These are phyloP conservation scores for Ormia ochracea DNA, from an alignment of 2,888 invertebrate genomes.

Conservation along the genomic window DNA sequence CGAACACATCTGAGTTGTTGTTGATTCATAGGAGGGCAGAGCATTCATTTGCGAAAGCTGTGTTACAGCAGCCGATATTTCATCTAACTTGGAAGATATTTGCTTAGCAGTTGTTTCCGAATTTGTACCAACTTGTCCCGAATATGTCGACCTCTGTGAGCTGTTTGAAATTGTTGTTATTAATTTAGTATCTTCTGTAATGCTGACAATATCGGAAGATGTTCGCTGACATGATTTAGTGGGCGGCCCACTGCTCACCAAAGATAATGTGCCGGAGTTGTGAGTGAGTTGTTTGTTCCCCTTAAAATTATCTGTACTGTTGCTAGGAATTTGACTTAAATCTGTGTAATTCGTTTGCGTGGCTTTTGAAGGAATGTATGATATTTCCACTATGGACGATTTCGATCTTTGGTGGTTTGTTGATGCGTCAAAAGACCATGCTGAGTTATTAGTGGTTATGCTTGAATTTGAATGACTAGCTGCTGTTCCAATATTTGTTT, in stretches of 20 bases:
- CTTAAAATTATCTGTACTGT: neutral
- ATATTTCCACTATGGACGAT: slow-evolving; percentile 55
- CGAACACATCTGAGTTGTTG: neutral
- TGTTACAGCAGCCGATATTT: slow-evolving; percentile 57
- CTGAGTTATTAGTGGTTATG: slow-evolving; percentile 30
- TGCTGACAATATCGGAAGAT: slow-evolving; percentile 20
- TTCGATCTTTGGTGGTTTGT: slow-evolving; percentile 54
- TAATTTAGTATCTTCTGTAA: slow-evolving; percentile 30
- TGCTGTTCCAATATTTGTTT: slow-evolving; percentile 45
- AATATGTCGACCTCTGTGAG: slow-evolving; percentile 30
- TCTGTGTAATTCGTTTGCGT: slow-evolving; percentile 4
- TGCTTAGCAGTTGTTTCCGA: slow-evolving; percentile 46
- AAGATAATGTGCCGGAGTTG: slow-evolving; percentile 37
- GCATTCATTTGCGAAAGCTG: slow-evolving; percentile 59
- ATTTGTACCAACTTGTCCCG: slow-evolving; percentile 47
- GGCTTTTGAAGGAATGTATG: slow-evolving; percentile 52
- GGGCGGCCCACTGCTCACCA: slow-evolving; percentile 27
- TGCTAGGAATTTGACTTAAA: neutral
- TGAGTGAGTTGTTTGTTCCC: neutral
- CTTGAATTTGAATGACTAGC: slow-evolving; percentile 56
- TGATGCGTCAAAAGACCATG: neutral
- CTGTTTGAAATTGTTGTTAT: neutral
- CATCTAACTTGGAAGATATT: slow-evolving; percentile 61
- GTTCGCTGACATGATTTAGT: neutral
- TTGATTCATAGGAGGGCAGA: slow-evolving; percentile 48